Evolutionary conservation across 2,113 vertebrate species (phyloP).

Genomic region (Desmodus rotundus): DNA sequence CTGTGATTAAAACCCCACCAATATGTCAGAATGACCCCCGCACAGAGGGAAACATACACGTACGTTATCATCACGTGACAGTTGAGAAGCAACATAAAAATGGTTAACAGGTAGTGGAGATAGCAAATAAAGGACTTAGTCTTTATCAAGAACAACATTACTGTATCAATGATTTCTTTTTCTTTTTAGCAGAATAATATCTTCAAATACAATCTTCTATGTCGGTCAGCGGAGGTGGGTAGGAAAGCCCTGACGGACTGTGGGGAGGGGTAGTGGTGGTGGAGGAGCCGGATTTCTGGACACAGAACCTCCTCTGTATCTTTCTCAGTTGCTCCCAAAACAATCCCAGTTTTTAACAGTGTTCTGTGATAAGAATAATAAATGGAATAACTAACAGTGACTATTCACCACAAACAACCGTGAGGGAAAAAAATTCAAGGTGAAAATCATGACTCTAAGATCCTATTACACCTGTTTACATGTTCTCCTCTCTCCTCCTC

Average conservation of each 20-base stretch:
- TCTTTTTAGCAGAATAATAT: not conserved
- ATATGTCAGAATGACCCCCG: not conserved
- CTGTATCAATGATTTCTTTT: not conserved
- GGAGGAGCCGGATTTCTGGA: not conserved
- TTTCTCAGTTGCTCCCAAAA: not conserved
- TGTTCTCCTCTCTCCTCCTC: not conserved
- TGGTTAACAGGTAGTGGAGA: not conserved
- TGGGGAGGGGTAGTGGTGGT: too few relatives aligned
- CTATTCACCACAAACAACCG: not conserved
- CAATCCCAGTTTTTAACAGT: not conserved
- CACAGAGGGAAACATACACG: not conserved
- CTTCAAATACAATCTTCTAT: not conserved
- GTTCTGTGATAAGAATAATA: not conserved
- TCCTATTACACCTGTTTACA: not conserved
- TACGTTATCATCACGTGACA: not conserved
- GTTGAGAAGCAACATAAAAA: not conserved
- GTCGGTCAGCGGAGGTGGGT: not conserved
- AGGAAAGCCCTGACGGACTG: not conserved
- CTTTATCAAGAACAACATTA: not conserved
- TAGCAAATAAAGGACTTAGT: not conserved
- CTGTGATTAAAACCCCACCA: not conserved
- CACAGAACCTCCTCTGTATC: fast-evolving
- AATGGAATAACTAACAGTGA: not conserved
- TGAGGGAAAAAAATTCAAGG: not conserved
- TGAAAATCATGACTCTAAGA: not conserved